A percentile compares a stretch with the other conserved stretches of the same genome.
phyloP scores from a whole-genome alignment of 2,797 vertebrate species.

The Gallirallus australis region DNA sequence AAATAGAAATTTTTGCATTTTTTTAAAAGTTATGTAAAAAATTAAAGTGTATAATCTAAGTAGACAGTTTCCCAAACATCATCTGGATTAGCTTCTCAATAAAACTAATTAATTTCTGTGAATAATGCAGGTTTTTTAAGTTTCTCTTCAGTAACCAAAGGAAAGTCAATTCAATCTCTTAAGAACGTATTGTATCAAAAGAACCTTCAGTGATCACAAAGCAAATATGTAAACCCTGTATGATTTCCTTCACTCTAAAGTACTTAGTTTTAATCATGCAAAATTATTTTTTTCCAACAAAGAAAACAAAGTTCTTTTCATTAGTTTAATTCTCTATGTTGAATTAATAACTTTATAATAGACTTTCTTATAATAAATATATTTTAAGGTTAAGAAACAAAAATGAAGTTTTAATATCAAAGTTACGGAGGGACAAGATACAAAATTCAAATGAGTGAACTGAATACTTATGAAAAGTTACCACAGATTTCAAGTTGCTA shows the following conservation, averaged over 20 bases:
- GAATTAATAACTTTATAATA: background rate
- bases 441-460: background rate
- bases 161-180: background rate
- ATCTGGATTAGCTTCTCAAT: background rate
- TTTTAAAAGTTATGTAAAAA: background rate
- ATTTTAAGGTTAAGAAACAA: background rate
- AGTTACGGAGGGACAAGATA: background rate
- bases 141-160: background rate
- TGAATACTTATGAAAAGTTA: background rate
- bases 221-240: background rate
- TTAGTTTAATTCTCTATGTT: background rate
- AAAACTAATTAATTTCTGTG: background rate
- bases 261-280: background rate
- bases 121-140: background rate
- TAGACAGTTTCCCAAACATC: background rate
- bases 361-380: background rate
- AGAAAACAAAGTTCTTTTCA: background rate
- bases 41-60: background rate
- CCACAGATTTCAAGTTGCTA: background rate
- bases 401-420: background rate
- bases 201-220: background rate
- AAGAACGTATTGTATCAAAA: background rate
- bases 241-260: background rate
- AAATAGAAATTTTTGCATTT: background rate
- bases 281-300: background rate